A percentile compares a stretch with the other conserved stretches of the same genome.
These are phyloP conservation scores for Armadillidium nasatum DNA, from an alignment of 1,140 invertebrate species.

Conservation along the genomic window DNA sequence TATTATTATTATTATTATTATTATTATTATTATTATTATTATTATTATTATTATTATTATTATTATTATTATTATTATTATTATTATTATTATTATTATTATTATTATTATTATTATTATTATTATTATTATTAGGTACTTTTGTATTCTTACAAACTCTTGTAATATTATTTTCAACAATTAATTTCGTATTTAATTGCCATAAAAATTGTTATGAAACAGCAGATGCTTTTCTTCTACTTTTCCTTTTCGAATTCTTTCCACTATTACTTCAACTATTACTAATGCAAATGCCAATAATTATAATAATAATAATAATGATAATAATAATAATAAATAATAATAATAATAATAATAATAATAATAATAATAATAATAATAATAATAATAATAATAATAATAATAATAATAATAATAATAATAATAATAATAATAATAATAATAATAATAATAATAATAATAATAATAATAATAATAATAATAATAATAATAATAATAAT, in stretches of 20 bases:
- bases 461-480: not conserved
- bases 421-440: not conserved
- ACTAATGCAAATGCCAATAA: not conserved
- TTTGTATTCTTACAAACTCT: too few relatives aligned
- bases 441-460: not conserved
- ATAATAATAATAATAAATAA: not conserved
- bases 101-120: slow-evolving; percentile 11
- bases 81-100: slow-evolving; percentile 11
- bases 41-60: slow-evolving; percentile 4
- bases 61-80: slow-evolving; percentile 15
- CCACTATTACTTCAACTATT: too few relatives aligned
- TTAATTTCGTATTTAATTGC: too few relatives aligned
- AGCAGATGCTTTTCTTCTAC: too few relatives aligned
- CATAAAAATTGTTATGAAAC: too few relatives aligned
- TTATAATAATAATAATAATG: not conserved
- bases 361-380: too few relatives aligned
- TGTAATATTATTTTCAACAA: too few relatives aligned
- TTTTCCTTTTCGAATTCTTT: too few relatives aligned
- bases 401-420: too few relatives aligned
- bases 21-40: not conserved
- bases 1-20: too few relatives aligned
- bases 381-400: too few relatives aligned
- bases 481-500: not conserved
- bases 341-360: too few relatives aligned
- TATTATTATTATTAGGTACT: slow-evolving; percentile 2